Conservation (phyloP, 53 echinoderm and acorn worm genomes). For the Stichopus horrens region DNA sequence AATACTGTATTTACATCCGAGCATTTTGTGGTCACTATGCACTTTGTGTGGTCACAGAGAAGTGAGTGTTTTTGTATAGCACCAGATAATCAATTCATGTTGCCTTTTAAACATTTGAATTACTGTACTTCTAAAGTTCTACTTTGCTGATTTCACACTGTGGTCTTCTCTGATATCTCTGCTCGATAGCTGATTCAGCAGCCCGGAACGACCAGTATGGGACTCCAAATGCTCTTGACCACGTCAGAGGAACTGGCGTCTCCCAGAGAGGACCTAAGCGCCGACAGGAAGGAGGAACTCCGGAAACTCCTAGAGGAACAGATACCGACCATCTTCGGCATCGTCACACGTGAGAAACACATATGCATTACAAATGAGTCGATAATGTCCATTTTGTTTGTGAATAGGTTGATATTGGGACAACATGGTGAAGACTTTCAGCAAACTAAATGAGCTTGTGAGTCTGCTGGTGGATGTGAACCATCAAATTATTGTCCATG, state of each 20-base stretch:
- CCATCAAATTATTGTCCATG: background rate
- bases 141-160: background rate
- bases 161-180: background rate
- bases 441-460: too few species aligned
- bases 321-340: conserved; percentile 87
- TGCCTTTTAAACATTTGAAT: too few species aligned
- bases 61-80: too few species aligned
- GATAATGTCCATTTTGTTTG: too few species aligned
- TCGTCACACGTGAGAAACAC: conserved; percentile 81
- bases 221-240: conserved; percentile 86
- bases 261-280: conserved; percentile 94
- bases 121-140: too few species aligned
- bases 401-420: too few species aligned
- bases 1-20: too few species aligned
- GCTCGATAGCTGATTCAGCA: conserved; percentile 82
- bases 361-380: too few species aligned
- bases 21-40: too few species aligned
- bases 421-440: too few species aligned
- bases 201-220: conserved; percentile 75
- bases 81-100: too few species aligned
- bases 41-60: too few species aligned
- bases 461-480: background rate
- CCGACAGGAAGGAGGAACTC: conserved; percentile 94
- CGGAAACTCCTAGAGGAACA: conserved; percentile 82
- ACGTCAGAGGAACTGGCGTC: conserved; percentile 94